A percentile compares a stretch with the other conserved stretches of the same genome.
Conservation (phyloP, 2,888 invertebrate species). For the Lutraria lutraria region DNA sequence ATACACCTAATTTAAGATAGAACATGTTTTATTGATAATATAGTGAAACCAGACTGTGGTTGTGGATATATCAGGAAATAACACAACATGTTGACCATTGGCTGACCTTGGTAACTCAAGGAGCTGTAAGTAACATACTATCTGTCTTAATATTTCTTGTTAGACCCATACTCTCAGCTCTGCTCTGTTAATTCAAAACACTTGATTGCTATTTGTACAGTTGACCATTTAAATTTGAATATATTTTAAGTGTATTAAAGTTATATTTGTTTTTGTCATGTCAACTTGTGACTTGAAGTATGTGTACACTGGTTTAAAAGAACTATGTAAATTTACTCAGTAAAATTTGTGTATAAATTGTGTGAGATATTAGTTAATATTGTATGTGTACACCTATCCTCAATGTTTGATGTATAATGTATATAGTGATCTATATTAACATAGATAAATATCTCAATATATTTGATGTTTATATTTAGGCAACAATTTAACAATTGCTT, state of each 20-base stretch:
- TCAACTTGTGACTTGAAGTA: not conserved
- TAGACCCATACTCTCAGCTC: no score
- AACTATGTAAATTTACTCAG: not conserved
- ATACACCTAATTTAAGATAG: no score
- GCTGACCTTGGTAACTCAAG: not conserved
- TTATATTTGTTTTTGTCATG: not conserved
- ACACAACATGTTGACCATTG: not conserved
- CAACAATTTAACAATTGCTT: no score
- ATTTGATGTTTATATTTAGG: no score
- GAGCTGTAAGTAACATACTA: not conserved
- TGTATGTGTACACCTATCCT: not conserved
- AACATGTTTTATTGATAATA: no score
- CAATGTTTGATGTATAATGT: not conserved
- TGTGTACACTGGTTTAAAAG: not conserved
- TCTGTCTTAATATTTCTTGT: no score
- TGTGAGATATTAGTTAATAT: not conserved
- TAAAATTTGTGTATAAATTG: not conserved
- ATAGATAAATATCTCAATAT: no score
- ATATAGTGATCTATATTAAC: no score
- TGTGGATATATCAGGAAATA: not conserved
- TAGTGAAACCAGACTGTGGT: not conserved
- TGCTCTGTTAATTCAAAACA: no score
- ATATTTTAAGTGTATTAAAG: not conserved
- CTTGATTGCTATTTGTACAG: not conserved
- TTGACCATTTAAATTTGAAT: constrained; percentile 15